These are phyloP conservation scores for Lota lota DNA, from an alignment of 2,113 vertebrate species.

Conservation along the genomic window DNA sequence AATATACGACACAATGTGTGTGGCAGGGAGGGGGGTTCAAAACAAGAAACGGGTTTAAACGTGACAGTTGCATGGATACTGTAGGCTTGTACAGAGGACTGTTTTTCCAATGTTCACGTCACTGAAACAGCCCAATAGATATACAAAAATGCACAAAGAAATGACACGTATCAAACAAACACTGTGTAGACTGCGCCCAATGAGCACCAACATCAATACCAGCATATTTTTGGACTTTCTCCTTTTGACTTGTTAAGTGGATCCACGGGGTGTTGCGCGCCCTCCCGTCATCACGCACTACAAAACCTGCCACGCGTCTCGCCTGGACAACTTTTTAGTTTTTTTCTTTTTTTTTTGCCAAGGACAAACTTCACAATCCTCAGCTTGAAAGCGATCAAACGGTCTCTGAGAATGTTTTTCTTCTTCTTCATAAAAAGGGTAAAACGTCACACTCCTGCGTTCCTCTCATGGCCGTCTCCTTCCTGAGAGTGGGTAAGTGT, in stretches of 20 bases:
- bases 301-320: slow-evolving; percentile 22
- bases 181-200: slow-evolving; percentile 73
- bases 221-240: slow-evolving; percentile 64
- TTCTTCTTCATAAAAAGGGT: slow-evolving; percentile 56
- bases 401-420: slow-evolving; percentile 61
- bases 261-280: slow-evolving; percentile 40
- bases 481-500: slow-evolving; percentile 75
- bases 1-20: slow-evolving; percentile 64
- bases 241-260: slow-evolving; percentile 65
- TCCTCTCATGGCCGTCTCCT: slow-evolving; percentile 71
- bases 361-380: slow-evolving; percentile 67
- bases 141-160: slow-evolving; percentile 83
- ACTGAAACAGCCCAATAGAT: slow-evolving; percentile 82
- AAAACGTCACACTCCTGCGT: slow-evolving; percentile 52
- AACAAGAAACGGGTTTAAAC: slow-evolving; percentile 69
- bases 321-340: not conserved
- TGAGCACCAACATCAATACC: slow-evolving; percentile 79
- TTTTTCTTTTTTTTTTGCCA: slow-evolving; percentile 43
- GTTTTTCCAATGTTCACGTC: slow-evolving; percentile 70
- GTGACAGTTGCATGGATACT: slow-evolving; percentile 69
- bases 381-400: slow-evolving; percentile 64
- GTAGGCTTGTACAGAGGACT: slow-evolving; percentile 62
- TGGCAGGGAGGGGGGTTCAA: slow-evolving; percentile 57
- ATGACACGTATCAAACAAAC: slow-evolving; percentile 84
- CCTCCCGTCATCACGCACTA: slow-evolving; percentile 37